A percentile compares a stretch with the other conserved stretches of the same genome.
phyloP scores from a whole-genome alignment of 2,888 invertebrate species.

The Thalpophila matura region DNA sequence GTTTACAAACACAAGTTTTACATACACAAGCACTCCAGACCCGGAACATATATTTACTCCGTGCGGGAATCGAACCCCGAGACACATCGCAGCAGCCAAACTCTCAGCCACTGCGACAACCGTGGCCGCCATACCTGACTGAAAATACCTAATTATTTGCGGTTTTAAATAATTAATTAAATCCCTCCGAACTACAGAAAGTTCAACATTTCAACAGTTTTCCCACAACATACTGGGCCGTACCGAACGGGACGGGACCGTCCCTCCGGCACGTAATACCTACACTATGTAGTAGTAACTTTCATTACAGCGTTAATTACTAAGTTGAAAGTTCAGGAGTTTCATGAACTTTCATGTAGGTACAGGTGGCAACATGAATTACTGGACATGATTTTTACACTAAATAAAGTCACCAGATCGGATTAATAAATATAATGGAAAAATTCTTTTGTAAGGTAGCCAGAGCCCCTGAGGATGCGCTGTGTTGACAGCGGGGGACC shows the following conservation, averaged over 20 bases:
- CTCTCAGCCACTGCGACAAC: too few species aligned
- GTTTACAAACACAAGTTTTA: too few species aligned
- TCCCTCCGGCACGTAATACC: constrained; percentile 24
- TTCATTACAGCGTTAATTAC: constrained; percentile 39
- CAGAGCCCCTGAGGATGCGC: too few species aligned
- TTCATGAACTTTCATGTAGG: constrained; percentile 6
- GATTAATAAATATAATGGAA: too few species aligned
- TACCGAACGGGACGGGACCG: too few species aligned
- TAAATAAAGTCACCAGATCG: too few species aligned
- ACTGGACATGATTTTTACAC: background rate
- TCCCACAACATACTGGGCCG: background rate
- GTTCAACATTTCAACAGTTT: constrained; percentile 30
- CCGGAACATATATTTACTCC: too few species aligned
- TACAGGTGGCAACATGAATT: background rate
- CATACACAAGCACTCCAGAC: too few species aligned
- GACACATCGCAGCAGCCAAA: background rate
- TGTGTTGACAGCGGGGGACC: too few species aligned
- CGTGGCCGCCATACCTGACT: too few species aligned
- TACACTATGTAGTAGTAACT: constrained; percentile 26
- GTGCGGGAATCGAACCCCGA: too few species aligned
- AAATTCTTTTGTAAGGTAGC: too few species aligned
- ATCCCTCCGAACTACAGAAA: constrained; percentile 14
- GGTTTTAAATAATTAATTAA: constrained; percentile 17
- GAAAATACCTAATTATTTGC: background rate
- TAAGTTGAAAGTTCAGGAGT: constrained; percentile 20